Conservation (phyloP, 2,888 invertebrate genomes). For the Dusona sp. region DNA sequence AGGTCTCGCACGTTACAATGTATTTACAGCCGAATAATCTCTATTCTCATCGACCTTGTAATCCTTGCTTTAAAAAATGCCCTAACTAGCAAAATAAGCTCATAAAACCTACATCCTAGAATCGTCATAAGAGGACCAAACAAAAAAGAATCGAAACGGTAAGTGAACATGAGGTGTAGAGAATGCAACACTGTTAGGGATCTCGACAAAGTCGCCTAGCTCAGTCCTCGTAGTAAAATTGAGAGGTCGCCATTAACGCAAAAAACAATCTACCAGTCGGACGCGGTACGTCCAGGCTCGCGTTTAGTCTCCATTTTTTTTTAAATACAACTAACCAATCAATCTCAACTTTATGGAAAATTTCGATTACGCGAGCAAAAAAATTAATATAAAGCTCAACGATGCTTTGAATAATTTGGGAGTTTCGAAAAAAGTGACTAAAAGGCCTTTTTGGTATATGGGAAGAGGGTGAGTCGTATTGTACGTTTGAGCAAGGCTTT, state of each 20-base stretch:
- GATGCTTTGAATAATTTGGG: not conserved
- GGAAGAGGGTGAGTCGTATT: conserved; percentile 28
- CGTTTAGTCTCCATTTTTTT: conserved; percentile 42
- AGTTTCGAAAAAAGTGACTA: conserved; percentile 10
- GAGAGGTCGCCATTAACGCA: conserved; percentile 66
- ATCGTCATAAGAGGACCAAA: conserved; percentile 9
- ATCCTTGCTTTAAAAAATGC: conserved; percentile 21
- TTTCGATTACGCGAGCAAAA: conserved; percentile 1
- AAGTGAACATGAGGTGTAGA: conserved; percentile 41
- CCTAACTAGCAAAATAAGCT: not conserved
- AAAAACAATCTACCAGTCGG: conserved; percentile 55
- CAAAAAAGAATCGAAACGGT: conserved; percentile 37
- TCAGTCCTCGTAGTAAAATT: conserved; percentile 43
- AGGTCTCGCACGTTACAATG: conserved; percentile 15
- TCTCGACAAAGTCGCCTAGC: conserved; percentile 20
- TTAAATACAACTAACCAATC: not conserved
- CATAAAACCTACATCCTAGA: not conserved
- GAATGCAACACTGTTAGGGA: conserved; percentile 32
- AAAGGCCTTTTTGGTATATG: conserved; percentile 1
- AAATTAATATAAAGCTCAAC: not conserved
- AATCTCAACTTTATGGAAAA: not conserved
- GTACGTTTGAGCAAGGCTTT: not conserved
- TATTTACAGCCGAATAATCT: conserved; percentile 11
- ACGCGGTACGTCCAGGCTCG: conserved; percentile 37
- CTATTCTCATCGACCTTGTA: not conserved